Percentiles rank a stretch among this genome's conserved stretches.
These are phyloP conservation scores for Anthopleura xanthogrammica DNA, from an alignment of 92 coral and sea anemone species.

Conservation along the genomic window DNA sequence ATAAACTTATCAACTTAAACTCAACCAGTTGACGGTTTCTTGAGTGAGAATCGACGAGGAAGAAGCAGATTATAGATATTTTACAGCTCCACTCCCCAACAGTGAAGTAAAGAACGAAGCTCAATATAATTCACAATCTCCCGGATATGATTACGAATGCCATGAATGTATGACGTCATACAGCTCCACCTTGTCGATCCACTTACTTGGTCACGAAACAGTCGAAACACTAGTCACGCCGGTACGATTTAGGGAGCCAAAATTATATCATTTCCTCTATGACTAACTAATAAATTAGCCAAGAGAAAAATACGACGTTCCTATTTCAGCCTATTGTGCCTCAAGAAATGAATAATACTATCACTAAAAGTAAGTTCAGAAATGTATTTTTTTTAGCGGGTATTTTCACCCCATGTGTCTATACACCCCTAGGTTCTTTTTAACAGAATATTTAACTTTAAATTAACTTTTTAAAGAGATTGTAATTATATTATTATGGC, in stretches of 20 bases:
- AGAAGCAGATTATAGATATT: constrained; percentile 21
- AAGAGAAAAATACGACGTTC: not conserved
- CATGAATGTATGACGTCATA: constrained; percentile 31
- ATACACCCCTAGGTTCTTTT: too few relatives aligned
- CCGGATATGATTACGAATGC: constrained; percentile 42
- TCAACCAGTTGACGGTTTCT: not conserved
- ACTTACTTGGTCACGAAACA: constrained; percentile 12
- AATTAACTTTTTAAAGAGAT: too few relatives aligned
- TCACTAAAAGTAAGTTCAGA: not conserved
- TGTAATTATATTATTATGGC: not conserved
- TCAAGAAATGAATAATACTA: not conserved
- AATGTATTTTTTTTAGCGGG: not conserved
- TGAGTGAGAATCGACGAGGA: not conserved
- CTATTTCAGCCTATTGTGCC: not conserved
- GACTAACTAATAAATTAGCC: not conserved
- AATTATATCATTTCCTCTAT: not conserved
- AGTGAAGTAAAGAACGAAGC: constrained; percentile 5
- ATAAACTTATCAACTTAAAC: not conserved
- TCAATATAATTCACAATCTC: constrained; percentile 27
- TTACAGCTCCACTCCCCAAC: constrained; percentile 22
- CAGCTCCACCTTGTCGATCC: not conserved
- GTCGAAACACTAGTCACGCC: not conserved
- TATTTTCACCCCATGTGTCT: too few relatives aligned
- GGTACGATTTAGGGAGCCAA: not conserved
- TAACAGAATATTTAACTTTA: too few relatives aligned